Conservation (phyloP, 2,888 invertebrate genomes). For the Scaptomyza caliginosa region DNA sequence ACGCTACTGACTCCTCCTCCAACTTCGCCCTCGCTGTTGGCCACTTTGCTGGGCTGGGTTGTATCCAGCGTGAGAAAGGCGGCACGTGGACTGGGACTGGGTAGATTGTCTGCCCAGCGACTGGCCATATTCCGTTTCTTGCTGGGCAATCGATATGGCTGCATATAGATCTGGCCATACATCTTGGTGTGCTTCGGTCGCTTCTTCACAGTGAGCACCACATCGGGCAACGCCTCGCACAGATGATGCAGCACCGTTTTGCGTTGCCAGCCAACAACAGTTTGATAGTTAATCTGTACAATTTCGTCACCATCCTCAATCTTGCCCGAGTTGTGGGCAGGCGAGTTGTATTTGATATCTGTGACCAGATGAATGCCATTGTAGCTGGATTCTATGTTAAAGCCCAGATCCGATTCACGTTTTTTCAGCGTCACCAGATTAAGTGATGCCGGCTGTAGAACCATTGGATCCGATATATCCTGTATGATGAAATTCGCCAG, state of each 20-base stretch:
- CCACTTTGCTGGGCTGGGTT: constrained; percentile 29
- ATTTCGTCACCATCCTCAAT: constrained; percentile 98
- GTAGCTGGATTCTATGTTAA: constrained; percentile 94
- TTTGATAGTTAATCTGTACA: constrained; percentile 92
- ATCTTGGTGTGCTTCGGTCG: constrained; percentile 92
- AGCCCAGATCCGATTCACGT: constrained; percentile 94
- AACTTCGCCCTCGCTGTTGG: background rate
- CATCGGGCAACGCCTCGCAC: constrained; percentile 91
- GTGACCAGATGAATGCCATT: constrained; percentile 92
- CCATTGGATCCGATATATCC: constrained; percentile 94
- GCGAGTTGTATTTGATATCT: constrained; percentile 95
- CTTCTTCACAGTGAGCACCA: constrained; percentile 92
- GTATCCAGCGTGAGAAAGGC: constrained; percentile 85
- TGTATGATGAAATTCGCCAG: constrained; percentile 94
- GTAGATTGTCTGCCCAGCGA: constrained; percentile 89
- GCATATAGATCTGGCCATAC: constrained; percentile 88
- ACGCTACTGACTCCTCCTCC: constrained; percentile 4
- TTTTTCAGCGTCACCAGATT: constrained; percentile 94
- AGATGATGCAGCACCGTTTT: constrained; percentile 90
- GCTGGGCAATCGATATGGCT: constrained; percentile 89
- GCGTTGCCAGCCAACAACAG: constrained; percentile 92
- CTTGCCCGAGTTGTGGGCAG: constrained; percentile 95
- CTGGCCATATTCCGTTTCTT: constrained; percentile 87
- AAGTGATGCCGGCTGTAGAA: constrained; percentile 95
- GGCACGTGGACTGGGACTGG: constrained; percentile 88